These are phyloP conservation scores for Lagria hirta DNA, from an alignment of 2,888 invertebrate species.

Conservation along the genomic window DNA sequence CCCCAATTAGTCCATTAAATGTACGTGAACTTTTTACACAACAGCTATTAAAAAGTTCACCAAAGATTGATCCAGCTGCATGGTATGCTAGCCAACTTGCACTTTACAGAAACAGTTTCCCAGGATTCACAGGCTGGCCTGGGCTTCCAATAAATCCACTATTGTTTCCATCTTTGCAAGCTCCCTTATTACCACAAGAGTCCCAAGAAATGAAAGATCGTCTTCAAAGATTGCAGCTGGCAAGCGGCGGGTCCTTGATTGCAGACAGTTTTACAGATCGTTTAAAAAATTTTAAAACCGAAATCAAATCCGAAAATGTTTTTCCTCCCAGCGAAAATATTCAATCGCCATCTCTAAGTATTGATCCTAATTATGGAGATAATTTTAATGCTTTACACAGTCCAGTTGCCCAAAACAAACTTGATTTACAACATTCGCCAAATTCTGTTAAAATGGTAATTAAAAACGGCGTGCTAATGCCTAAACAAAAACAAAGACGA, in stretches of 20 bases:
- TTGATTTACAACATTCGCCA: constrained; percentile 58
- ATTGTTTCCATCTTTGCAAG: constrained; percentile 60
- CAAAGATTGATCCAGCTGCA: constrained; percentile 63
- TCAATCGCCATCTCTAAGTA: constrained; percentile 55
- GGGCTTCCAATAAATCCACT: constrained; percentile 68
- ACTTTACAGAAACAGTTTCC: constrained; percentile 59
- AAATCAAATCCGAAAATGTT: constrained; percentile 27
- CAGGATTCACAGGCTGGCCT: constrained; percentile 51
- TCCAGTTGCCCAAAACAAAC: constrained; percentile 55
- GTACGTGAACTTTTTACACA: constrained; percentile 62
- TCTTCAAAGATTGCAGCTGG: constrained; percentile 67
- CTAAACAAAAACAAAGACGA: constrained; percentile 87
- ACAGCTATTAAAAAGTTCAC: constrained; percentile 65
- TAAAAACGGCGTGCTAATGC: constrained; percentile 86
- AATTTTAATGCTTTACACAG: constrained; percentile 46
- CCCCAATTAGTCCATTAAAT: constrained; percentile 40
- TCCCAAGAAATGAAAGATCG: constrained; percentile 69
- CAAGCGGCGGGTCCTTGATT: constrained; percentile 70
- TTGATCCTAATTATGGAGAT: constrained; percentile 41
- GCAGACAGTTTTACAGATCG: constrained; percentile 51
- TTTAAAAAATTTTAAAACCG: constrained; percentile 40
- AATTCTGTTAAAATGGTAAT: constrained; percentile 85
- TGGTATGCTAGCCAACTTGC: constrained; percentile 65
- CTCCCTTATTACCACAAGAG: constrained; percentile 59
- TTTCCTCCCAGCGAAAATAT: constrained; percentile 54